Evolutionary conservation across 1,140 invertebrate species (phyloP), one percentile per base, ranked within the genome.

Genomic region (Cydia amplana): DNA sequence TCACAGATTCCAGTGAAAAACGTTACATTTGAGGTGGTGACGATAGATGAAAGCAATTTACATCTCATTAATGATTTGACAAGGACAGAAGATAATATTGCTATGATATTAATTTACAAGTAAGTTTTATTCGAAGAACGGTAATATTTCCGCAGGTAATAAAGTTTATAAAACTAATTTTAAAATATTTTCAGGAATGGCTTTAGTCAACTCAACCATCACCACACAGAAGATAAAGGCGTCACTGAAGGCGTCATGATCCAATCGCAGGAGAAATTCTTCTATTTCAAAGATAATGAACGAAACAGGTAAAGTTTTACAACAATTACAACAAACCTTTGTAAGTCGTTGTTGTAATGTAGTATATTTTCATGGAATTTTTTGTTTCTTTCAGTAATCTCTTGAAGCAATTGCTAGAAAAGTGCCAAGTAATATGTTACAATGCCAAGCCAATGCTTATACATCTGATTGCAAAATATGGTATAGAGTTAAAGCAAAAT

Each of bases 1-100:
- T 85, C 85, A 2, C 85, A 88, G 63, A 77, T 86, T 40, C 84
- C 83, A 6, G 80, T 88, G 0, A 82, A 82, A 81, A 82, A 86
- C 74, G 32, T 87, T 6, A 79, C 70, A 1, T 90, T 77, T 65
- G 49, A 80, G 7, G 60, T 91, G 18, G 46, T 74, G 4, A 51
- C 28, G 10, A 12, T 89, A 5, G 73, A 83, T 74, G 77, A 84
- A 64, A 72, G 51, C 20, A 83, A 79, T 78, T 46, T 76, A 20
- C 32, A 76, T 9, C 28, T 7, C 23, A 75, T 10, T 43, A 51
- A 43, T 67, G 18, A 28, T 40, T 12, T 18, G 6, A 75, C 2
- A 65, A 77, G 6, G 18, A 23, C 20, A n/a, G 72, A 73, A 2
- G n/a, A 60, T 40, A 83, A 86, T 76, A 63, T 86, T 28, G n/a